Base-by-base conservation (phyloP, 2,797 vertebrate genomes). In the Eupleurogrammus muticus region DNA sequence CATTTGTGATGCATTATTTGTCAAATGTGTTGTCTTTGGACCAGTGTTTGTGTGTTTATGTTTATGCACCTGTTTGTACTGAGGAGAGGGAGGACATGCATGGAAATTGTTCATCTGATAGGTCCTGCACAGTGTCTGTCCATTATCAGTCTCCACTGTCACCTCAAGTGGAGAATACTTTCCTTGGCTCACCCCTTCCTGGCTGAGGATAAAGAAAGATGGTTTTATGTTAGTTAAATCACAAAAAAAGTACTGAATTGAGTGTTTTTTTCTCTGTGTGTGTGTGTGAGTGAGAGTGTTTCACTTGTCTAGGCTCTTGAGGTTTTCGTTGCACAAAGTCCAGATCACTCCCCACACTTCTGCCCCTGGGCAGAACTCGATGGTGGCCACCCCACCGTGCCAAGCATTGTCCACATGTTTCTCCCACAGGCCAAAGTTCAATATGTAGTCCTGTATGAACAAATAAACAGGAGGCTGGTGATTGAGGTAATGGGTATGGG, bases 301-400 rank as follows among this genome's bases (percentile, higher is more conserved):
- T 94, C 93, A 98, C 98, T 93, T 83, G 92, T 99, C 97, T 65
- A 99, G 92, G 23, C 92, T 96, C 52, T 54, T 48, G 50, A 96
- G 88, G 89, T 96, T 83, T 75, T 93, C 89, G 8, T 85, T 46
- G 75, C 86, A 92, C 91, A 99, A 84, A 88, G 88, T 95, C 97
- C 97, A 99, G 17, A 99, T 90, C 3, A 97, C 90, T 42, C 98
- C 97, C 97, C 97, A 99, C 0, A 98, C 96, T 73, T 97, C 96
- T 0, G 95, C 92, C 36, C 95, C 95, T 0, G 94, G 94, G 79
- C 93, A 93, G 57, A 88, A 78, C 77, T 92, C 84, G 73, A 99
- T 94, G 54, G 96, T 98, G 67, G 97, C 98, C 75, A 92, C 94
- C 42, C 96, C 96, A 65, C 97, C 97, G 12, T 97, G 95, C 97